These are phyloP conservation scores for Polyommatus iphigenia DNA, from an alignment of 2,888 invertebrate genomes.

Conservation along the genomic window DNA sequence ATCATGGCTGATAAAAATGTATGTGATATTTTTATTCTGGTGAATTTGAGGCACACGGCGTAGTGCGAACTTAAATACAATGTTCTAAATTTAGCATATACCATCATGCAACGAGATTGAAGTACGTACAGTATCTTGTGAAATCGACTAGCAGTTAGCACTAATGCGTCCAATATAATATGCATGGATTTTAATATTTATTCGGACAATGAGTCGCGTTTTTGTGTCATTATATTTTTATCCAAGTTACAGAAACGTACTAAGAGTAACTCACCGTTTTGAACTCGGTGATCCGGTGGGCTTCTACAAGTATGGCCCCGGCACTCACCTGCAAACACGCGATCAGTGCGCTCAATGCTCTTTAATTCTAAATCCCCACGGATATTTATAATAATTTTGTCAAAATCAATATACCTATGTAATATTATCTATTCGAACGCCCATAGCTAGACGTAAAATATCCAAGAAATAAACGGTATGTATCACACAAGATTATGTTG, in stretches of 20 bases:
- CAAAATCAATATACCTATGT: slow-evolving; percentile 30
- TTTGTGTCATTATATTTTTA: slow-evolving; percentile 26
- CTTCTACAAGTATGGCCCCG: slow-evolving; percentile 75
- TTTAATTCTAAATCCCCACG: slow-evolving; percentile 55
- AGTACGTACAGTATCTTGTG: slow-evolving; percentile 45
- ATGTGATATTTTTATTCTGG: slow-evolving; percentile 59
- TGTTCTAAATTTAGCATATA: slow-evolving; percentile 64
- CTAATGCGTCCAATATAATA: slow-evolving; percentile 3
- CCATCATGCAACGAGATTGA: slow-evolving; percentile 61
- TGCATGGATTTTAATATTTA: background rate
- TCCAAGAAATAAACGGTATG: slow-evolving; percentile 10
- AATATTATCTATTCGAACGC: background rate
- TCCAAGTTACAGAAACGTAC: slow-evolving; percentile 42
- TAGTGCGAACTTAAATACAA: slow-evolving; percentile 52
- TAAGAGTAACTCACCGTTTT: slow-evolving; percentile 70
- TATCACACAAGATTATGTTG: slow-evolving; percentile 37
- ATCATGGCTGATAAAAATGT: background rate
- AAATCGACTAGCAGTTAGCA: slow-evolving; percentile 40
- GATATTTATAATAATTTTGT: slow-evolving; percentile 39
- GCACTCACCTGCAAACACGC: slow-evolving; percentile 77
- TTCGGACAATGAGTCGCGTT: slow-evolving; percentile 15
- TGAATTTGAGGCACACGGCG: slow-evolving; percentile 59
- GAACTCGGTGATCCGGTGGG: slow-evolving; percentile 71
- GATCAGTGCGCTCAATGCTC: slow-evolving; percentile 71
- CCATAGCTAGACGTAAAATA: background rate